Conservation (phyloP, 2,797 vertebrate species). For the Danio tinwini region DNA sequence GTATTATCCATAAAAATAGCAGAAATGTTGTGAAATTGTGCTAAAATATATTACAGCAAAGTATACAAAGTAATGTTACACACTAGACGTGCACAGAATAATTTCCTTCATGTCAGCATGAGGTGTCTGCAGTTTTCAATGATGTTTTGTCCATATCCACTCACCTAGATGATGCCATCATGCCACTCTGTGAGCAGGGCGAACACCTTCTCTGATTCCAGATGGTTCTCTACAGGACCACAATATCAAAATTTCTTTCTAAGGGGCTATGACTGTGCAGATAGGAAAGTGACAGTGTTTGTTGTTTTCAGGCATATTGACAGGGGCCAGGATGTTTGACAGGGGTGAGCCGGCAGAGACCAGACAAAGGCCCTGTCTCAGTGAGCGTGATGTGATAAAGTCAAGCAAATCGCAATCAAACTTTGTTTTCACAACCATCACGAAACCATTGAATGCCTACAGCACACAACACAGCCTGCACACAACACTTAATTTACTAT, state of each 20-base stretch:
- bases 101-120: neutral
- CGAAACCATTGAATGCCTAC: no score
- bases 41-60: neutral
- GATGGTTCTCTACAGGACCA: neutral
- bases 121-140: neutral
- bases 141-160: neutral
- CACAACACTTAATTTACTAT: no score
- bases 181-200: neutral
- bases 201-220: neutral
- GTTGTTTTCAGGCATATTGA: neutral
- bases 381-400: no score
- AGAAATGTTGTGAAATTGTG: neutral
- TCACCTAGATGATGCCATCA: conserved; percentile 7
- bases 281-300: neutral
- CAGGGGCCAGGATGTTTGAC: neutral
- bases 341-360: neutral
- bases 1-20: neutral
- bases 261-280: neutral
- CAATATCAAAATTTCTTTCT: neutral
- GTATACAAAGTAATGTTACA: neutral
- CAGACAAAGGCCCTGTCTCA: neutral
- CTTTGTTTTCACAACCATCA: no score
- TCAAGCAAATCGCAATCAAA: no score
- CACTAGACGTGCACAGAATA: neutral
- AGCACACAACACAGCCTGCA: no score